Conservation (phyloP, 2,113 vertebrate genomes). For the Eretmodus cyanostictus region DNA sequence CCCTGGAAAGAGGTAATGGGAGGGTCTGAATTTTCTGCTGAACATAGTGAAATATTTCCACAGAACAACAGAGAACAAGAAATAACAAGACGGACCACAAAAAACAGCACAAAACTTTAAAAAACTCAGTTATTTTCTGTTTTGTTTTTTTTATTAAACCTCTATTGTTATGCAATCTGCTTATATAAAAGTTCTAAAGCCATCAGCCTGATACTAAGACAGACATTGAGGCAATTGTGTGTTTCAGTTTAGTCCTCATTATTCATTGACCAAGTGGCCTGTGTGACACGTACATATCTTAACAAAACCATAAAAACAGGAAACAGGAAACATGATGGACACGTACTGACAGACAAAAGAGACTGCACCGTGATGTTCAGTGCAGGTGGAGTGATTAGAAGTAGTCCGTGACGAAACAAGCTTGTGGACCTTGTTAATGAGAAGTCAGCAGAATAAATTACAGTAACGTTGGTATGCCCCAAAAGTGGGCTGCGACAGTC, state of each 20-base stretch:
- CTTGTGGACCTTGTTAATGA: conserved; percentile 3
- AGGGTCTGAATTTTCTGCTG: not conserved
- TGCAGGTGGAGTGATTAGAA: conserved; percentile 37
- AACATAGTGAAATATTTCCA: not conserved
- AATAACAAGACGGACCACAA: not conserved
- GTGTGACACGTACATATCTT: conserved; percentile 19
- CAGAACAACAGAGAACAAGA: not conserved
- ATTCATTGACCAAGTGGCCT: conserved; percentile 24
- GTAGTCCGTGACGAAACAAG: conserved; percentile 29
- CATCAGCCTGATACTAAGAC: conserved; percentile 65
- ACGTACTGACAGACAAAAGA: conserved; percentile 1
- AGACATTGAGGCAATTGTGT: conserved; percentile 42
- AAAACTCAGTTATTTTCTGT: conserved; percentile 58
- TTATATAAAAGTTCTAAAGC: conserved; percentile 77
- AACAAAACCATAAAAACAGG: conserved; percentile 48
- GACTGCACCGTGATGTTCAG: not conserved
- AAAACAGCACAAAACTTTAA: conserved; percentile 12
- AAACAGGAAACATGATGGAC: conserved; percentile 22
- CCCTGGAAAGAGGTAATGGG: not conserved
- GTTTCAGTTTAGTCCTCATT: conserved; percentile 52
- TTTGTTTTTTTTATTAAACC: conserved; percentile 70
- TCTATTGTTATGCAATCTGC: conserved; percentile 73
- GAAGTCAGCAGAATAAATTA: conserved; percentile 62
- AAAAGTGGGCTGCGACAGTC: conserved; percentile 6
- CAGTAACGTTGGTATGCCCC: conserved; percentile 13